Conservation (phyloP, 1,140 invertebrate genomes). For the Cyclargus thomasi region DNA sequence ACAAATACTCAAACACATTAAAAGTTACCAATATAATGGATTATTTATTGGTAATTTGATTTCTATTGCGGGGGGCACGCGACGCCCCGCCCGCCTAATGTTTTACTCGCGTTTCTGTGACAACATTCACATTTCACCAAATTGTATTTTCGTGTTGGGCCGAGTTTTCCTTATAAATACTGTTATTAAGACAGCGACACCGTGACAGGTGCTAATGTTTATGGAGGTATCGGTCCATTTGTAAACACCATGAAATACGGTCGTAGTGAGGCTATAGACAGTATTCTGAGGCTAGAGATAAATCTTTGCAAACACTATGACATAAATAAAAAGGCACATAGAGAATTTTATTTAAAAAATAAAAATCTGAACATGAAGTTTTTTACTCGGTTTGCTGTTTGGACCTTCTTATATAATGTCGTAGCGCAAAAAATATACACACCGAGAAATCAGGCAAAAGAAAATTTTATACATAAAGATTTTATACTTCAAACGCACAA, state of each 20-base stretch:
- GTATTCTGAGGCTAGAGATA: not conserved
- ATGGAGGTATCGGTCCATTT: slow-evolving; percentile 61
- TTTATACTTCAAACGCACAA: not conserved
- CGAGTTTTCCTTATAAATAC: slow-evolving; percentile 74
- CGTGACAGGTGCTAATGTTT: slow-evolving; percentile 69
- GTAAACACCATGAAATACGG: slow-evolving; percentile 14
- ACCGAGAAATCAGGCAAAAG: not conserved
- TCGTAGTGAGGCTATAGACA: not conserved
- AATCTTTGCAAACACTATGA: too few species aligned
- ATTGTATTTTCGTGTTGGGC: slow-evolving; percentile 72
- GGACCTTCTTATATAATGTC: too few species aligned
- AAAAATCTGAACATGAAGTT: too few species aligned
- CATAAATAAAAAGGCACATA: too few species aligned
- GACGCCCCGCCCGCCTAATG: slow-evolving; percentile 56
- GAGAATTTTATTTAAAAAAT: too few species aligned
- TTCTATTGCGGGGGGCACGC: slow-evolving; percentile 41
- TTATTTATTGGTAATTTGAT: slow-evolving; percentile 51
- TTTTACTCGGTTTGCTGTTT: too few species aligned
- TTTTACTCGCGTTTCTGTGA: slow-evolving; percentile 67
- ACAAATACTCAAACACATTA: slow-evolving; percentile 23
- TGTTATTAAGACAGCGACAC: slow-evolving; percentile 69
- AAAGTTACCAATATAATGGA: slow-evolving; percentile 35
- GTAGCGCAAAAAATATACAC: too few species aligned
- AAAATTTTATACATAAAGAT: not conserved
- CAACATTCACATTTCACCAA: slow-evolving; percentile 69